Base-by-base conservation (phyloP, 1,140 invertebrate genomes). In the Spodoptera litura region DNA sequence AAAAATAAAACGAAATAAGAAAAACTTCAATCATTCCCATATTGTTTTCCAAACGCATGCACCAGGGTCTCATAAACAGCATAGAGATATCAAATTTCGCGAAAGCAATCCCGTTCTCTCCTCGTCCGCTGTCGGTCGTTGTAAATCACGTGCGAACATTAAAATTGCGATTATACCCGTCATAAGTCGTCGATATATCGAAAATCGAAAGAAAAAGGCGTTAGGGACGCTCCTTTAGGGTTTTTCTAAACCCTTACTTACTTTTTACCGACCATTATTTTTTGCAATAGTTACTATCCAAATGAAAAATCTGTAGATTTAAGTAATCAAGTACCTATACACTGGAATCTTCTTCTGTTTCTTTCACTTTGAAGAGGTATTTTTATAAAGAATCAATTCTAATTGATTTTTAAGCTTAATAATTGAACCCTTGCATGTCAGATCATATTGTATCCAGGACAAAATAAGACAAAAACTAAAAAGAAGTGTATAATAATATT, bases 81-180 rank as follows among this genome's bases (percentile, higher is more conserved):
- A 93, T 93, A 79, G 88, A 92, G 93, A 93, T 94, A 94, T 94
- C 93, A 92, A 93, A 89, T 94, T 93, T 93, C 92, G 75, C 80
- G 85, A 89, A 92, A 89, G 85, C 91, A 90, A 92, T 92, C 87
- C 88, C 83, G 89, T 82, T 77, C 82, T 62, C 52, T 66, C 80
- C 83, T 81, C 85, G 83, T 85, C 82, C 80, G 64, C 72, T 73
- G 72, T 80, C 86, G 84, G 83, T 81, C 85, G 89, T 84, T 83
- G 86, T 94, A 94, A 94, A 94, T 94, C 93, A 90, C 81, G 81
- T 49, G 83, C 59, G 71, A 73, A 88, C 92, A 93, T 94, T 94
- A 93, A 93, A 93, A 94, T 91, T 91, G 88, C 89, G 93, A 93
- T 94, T 93, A 93, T 92, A 87, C 89, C 83, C 83, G 91, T 89